These are phyloP conservation scores for Eulimnadia texana DNA, from an alignment of 1,140 invertebrate genomes.

Conservation along the genomic window DNA sequence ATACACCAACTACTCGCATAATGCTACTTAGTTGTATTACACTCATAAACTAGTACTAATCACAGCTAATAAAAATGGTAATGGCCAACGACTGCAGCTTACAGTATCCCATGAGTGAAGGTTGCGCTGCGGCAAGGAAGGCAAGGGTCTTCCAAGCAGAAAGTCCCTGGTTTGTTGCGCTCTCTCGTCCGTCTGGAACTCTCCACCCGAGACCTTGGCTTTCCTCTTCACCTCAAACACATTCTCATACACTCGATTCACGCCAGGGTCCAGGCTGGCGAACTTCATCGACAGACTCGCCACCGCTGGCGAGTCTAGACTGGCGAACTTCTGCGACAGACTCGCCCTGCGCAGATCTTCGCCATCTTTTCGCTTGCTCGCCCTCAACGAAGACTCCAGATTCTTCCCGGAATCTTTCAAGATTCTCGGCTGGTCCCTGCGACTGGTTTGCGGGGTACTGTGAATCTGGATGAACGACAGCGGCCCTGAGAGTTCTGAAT, in stretches of 20 bases:
- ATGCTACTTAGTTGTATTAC: no score
- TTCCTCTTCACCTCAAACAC: background rate
- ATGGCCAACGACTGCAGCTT: no score
- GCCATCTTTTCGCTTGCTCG: background rate
- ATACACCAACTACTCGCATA: no score
- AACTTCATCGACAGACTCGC: background rate
- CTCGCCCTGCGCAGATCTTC: background rate
- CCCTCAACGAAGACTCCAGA: background rate
- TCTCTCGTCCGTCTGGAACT: background rate
- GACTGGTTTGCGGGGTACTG: background rate
- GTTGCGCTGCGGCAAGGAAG: no score
- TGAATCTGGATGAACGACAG: constrained; percentile 1
- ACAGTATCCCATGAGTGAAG: no score
- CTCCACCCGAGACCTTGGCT: background rate
- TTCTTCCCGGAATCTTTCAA: no score
- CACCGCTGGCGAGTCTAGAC: background rate
- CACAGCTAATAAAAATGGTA: no score
- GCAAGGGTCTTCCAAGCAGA: background rate
- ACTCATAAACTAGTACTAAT: no score
- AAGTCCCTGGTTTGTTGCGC: background rate
- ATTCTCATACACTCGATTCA: background rate
- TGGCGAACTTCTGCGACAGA: background rate
- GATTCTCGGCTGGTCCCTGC: no score
- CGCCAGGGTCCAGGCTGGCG: background rate
- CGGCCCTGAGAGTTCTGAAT: background rate